Evolutionary conservation across 2,888 invertebrate species (phyloP).

Genomic region (Frankliniella fusca): DNA sequence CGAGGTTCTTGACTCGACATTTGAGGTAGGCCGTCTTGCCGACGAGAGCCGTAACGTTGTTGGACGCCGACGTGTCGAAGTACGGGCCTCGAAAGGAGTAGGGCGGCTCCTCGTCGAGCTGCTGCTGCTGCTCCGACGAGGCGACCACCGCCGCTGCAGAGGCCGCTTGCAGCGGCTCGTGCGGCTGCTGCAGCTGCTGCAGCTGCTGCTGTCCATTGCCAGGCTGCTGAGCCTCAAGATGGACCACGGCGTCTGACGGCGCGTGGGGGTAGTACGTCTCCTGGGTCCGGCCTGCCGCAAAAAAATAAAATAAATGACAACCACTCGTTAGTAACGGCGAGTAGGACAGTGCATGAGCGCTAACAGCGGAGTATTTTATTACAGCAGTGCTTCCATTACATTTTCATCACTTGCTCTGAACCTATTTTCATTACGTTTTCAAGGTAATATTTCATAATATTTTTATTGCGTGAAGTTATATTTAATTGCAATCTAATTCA

Average conservation of each 20-base stretch:
- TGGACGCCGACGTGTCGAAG: constrained; percentile 66
- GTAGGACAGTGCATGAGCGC: too few species aligned
- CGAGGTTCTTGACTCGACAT: constrained; percentile 71
- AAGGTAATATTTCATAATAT: too few species aligned
- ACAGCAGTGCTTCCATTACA: too few species aligned
- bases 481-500: too few species aligned
- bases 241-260: constrained; percentile 7
- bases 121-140: neutral
- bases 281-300: neutral
- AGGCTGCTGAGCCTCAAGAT: constrained; percentile 12
- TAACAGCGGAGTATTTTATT: neutral
- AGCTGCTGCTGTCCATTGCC: neutral
- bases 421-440: too few species aligned
- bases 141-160: neutral
- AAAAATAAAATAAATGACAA: neutral
- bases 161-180: neutral
- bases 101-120: constrained; percentile 36
- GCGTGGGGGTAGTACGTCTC: constrained; percentile 21
- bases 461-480: too few species aligned
- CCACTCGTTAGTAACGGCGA: too few species aligned
- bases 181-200: constrained; percentile 2
- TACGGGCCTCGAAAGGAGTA: constrained; percentile 57
- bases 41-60: constrained; percentile 71
- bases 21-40: constrained; percentile 71
- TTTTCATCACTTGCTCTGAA: too few species aligned